Evolutionary conservation across 1,140 invertebrate species (phyloP).

Genomic region (Caenorhabditis tropicalis): DNA sequence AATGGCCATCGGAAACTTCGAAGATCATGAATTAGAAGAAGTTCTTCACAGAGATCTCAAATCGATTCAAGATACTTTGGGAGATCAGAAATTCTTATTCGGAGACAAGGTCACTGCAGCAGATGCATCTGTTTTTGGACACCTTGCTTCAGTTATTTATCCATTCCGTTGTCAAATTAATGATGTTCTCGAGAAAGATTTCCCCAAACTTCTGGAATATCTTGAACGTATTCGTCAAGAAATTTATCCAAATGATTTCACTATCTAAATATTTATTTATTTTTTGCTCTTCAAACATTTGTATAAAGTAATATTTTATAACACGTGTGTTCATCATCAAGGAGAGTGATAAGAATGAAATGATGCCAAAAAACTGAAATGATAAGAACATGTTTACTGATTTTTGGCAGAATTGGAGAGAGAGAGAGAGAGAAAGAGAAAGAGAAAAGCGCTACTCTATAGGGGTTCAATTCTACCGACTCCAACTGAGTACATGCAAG

Average conservation of each 20-base stretch:
- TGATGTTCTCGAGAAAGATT: slow-evolving; percentile 13
- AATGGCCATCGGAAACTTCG: slow-evolving; percentile 19
- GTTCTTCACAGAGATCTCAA: slow-evolving; percentile 46
- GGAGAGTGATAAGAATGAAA: neutral
- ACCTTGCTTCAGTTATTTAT: slow-evolving; percentile 25
- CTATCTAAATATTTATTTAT: neutral
- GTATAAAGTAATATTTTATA: too few species aligned
- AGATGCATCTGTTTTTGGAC: slow-evolving; percentile 48
- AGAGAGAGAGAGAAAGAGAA: too few species aligned
- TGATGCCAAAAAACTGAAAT: neutral
- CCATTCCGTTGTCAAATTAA: neutral
- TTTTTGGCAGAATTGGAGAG: too few species aligned
- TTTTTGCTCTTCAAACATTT: neutral
- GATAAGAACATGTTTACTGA: too few species aligned
- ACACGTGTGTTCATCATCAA: neutral
- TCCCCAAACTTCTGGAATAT: neutral
- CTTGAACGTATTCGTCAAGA: neutral
- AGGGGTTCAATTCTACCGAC: too few species aligned
- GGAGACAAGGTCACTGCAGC: slow-evolving; percentile 50
- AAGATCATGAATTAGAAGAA: neutral
- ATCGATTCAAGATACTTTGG: neutral
- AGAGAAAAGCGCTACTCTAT: too few species aligned
- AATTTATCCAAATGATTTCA: slow-evolving; percentile 16
- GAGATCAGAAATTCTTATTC: slow-evolving; percentile 44
- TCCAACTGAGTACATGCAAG: too few species aligned